Percentiles rank a stretch among this genome's conserved stretches.
phyloP scores from a whole-genome alignment of 2,888 invertebrate species.

The Sinotaia quadrata region DNA sequence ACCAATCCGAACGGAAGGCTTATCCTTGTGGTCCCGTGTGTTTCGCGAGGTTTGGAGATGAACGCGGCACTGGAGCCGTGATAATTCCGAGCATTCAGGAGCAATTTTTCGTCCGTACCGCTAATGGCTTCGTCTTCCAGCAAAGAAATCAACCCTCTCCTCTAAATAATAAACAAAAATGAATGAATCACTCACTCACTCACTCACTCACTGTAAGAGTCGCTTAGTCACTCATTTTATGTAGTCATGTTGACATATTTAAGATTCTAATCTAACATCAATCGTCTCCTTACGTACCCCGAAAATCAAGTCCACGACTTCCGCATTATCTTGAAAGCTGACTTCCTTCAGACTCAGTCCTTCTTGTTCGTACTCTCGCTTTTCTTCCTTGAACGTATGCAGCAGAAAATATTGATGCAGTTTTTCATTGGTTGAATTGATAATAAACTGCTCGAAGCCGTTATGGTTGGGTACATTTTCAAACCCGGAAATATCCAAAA shows the following conservation, averaged over 20 bases:
- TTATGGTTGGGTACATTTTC: conserved; percentile 45
- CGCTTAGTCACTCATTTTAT: no score
- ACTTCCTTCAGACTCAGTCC: conserved; percentile 44
- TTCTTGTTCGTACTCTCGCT: conserved; percentile 44
- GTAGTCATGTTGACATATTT: no score
- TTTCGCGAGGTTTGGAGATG: no score
- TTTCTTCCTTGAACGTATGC: conserved; percentile 48
- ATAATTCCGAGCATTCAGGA: no score
- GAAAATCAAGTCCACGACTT: conserved; percentile 44
- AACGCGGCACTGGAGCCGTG: no score
- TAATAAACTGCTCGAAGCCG: conserved; percentile 52
- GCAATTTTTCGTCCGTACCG: conserved; percentile 34
- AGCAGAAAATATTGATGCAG: conserved; percentile 56
- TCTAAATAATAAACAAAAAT: no score
- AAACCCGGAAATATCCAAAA: conserved; percentile 55
- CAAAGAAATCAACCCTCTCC: conserved; percentile 39
- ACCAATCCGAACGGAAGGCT: conserved; percentile 35
- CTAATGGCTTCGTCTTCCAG: conserved; percentile 42
- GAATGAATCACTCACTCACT: no score
- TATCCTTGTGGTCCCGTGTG: no score
- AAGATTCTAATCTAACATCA: no score
- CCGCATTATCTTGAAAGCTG: conserved; percentile 41
- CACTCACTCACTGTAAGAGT: no score
- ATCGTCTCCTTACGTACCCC: no score
- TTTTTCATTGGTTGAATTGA: conserved; percentile 51